Conservation (phyloP, 2,113 vertebrate species). For the Paralichthys olivaceus region DNA sequence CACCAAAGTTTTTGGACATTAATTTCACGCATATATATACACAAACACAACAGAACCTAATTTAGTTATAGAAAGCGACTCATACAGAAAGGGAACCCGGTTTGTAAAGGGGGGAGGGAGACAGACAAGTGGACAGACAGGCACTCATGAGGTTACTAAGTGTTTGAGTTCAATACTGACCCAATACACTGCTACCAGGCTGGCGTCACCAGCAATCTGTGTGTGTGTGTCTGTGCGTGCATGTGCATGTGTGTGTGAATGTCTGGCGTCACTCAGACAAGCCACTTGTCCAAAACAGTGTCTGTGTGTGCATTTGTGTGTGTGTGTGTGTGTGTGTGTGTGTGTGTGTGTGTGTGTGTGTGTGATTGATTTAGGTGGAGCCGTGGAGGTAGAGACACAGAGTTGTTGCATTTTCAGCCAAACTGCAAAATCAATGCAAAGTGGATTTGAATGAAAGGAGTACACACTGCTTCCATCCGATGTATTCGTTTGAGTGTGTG, state of each 20-base stretch:
- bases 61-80: neutral
- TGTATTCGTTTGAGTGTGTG: conserved; percentile 24
- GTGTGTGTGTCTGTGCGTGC: conserved; percentile 9
- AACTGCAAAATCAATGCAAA: conserved; percentile 82
- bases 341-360: conserved; percentile 41
- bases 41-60: neutral
- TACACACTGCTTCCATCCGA: conserved; percentile 52
- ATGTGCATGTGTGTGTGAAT: conserved; percentile 19
- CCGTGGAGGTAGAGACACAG: conserved; percentile 70
- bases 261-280: conserved; percentile 70
- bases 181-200: conserved; percentile 57
- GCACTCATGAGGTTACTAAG: conserved; percentile 53
- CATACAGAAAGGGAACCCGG: neutral
- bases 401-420: conserved; percentile 74
- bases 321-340: conserved; percentile 34
- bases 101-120: neutral
- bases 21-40: neutral
- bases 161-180: conserved; percentile 70
- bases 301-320: neutral
- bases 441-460: conserved; percentile 72
- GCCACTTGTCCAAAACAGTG: conserved; percentile 60
- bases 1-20: neutral
- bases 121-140: conserved; percentile 35
- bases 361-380: conserved; percentile 74
- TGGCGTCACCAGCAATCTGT: conserved; percentile 67